Evolutionary conservation across 2,113 vertebrate genomes (phyloP).

Genomic region (Gadus chalcogrammus): DNA sequence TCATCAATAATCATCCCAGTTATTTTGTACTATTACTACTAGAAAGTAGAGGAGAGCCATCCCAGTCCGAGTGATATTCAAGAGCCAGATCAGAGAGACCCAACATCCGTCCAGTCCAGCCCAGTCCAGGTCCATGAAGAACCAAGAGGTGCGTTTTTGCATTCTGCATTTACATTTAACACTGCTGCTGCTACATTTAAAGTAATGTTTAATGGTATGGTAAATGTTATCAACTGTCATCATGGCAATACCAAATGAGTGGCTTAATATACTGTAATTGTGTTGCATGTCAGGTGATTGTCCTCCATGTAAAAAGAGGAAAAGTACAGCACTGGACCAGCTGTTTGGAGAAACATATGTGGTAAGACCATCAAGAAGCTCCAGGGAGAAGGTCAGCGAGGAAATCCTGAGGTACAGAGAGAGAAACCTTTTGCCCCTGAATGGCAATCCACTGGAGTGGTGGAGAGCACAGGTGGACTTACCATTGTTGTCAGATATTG

Average conservation of each 20-base stretch:
- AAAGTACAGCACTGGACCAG: slow-evolving; percentile 7
- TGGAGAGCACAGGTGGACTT: background rate
- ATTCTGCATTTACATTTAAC: too few species aligned
- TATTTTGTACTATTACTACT: background rate
- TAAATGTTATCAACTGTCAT: background rate
- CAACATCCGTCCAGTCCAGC: background rate
- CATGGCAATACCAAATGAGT: background rate
- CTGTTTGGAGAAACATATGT: background rate
- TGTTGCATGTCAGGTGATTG: background rate
- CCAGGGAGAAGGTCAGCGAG: background rate
- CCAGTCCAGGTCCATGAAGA: background rate
- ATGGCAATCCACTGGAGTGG: background rate
- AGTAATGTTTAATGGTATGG: background rate
- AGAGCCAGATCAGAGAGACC: background rate
- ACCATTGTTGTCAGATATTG: background rate
- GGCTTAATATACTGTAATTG: background rate
- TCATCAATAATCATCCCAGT: background rate
- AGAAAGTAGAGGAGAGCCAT: background rate
- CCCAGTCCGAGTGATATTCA: background rate
- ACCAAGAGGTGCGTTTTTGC: background rate
- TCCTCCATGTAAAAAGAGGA: background rate
- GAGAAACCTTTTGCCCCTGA: background rate
- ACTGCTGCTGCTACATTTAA: background rate
- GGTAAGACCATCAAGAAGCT: background rate
- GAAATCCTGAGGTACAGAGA: background rate